Evolutionary conservation across 2,888 invertebrate species (phyloP), one percentile per base, ranked within the genome.

Genomic region (Scaeva pyrastri): DNA sequence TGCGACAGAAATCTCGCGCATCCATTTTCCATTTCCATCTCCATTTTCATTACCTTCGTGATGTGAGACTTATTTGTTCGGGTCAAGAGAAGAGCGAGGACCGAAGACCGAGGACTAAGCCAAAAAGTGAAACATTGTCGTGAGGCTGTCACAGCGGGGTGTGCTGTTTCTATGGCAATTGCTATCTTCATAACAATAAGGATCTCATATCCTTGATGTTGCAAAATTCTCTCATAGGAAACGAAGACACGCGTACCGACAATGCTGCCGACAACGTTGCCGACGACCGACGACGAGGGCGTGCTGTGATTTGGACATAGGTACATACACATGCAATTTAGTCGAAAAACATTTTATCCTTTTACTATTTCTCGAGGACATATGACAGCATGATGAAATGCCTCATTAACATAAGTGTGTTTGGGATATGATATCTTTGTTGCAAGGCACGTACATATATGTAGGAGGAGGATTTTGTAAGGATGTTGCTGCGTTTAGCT

Each of bases 331-430:
- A 76, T 72, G 68, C 68, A 85, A 64, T 78, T n/a, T 75, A 45
- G 21, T 7, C 45, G 56, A 41, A 26, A 66, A 74, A 56, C 68
- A 62, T 73, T 73, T n/a, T 45, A 68, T 43, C 50, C 56, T 36
- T 62, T 36, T 56, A 48, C 62, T 50, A 21, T 80, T 58, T 73
- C 45, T 86, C 62, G 82, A 86, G 86, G 86, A 82, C 82, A 78
- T 74, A 78, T 81, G 82, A 81, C 77, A 78, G 82, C 77, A 74
- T 82, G 82, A 82, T 82, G 77, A 82, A 86, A 86, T 77, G 86
- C 74, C 82, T 86, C 86, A 86, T 86, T 86, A 86, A 82, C 86
- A 86, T 86, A 86, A 86, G 82, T 82, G 82, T 82, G 82, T 82
- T 86, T 50, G 50, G 66, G 31, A 86, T 86, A 74, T 85, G 79